These are phyloP conservation scores for Promerops cafer DNA, from an alignment of 2,113 vertebrate genomes.

Conservation along the genomic window DNA sequence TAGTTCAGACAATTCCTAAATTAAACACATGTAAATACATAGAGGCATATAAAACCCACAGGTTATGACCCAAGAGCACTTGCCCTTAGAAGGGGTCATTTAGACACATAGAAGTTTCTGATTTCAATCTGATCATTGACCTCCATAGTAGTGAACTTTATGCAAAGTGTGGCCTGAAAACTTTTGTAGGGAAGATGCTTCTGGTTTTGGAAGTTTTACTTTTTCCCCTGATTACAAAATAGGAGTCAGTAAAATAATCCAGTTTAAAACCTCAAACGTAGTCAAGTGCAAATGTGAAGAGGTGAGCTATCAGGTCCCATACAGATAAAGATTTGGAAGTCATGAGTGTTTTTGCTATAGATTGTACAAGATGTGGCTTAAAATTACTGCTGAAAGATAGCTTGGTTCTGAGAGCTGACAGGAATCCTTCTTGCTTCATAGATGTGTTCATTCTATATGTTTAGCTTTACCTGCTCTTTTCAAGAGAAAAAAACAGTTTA, in stretches of 20 bases:
- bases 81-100: not conserved
- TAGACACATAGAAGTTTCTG: not conserved
- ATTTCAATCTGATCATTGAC: not conserved
- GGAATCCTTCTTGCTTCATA: not conserved
- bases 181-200: not conserved
- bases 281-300: not conserved
- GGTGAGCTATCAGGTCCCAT: not conserved
- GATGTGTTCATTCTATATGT: not conserved
- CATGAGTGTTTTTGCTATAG: not conserved
- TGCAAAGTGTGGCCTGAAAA: not conserved
- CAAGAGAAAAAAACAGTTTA: not conserved
- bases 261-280: not conserved
- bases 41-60: not conserved
- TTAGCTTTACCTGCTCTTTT: not conserved
- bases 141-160: not conserved
- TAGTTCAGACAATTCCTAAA: not conserved
- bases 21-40: constrained; percentile 11
- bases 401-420: not conserved
- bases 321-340: not conserved
- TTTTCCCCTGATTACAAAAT: not conserved
- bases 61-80: not conserved
- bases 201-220: not conserved
- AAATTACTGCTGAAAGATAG: not conserved
- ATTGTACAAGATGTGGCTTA: not conserved
- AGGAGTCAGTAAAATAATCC: not conserved